phyloP scores from a whole-genome alignment of 2,888 invertebrate genomes.

The Chrysomela aeneicollis region DNA sequence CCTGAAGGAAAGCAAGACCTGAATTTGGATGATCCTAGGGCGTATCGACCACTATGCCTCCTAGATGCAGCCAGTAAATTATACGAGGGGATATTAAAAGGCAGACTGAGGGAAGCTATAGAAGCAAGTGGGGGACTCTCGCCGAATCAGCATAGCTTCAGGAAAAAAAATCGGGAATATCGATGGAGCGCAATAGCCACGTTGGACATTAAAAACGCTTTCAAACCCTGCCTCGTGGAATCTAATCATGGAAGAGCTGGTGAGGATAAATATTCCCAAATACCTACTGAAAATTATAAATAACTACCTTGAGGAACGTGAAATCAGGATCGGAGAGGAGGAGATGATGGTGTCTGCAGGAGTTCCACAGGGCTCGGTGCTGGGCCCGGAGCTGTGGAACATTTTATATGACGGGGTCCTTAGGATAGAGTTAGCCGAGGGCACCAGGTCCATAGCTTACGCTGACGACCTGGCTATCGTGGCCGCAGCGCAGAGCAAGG shows the following conservation, averaged over 20 bases:
- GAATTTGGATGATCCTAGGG: background rate
- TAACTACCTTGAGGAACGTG: background rate
- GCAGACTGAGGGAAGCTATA: background rate
- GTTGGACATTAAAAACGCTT: slow-evolving; percentile 5
- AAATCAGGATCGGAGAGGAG: no score
- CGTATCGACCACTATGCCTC: slow-evolving; percentile 36
- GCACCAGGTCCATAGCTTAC: slow-evolving; percentile 17
- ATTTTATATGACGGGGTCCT: slow-evolving; percentile 27
- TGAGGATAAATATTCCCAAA: background rate
- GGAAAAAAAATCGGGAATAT: no score
- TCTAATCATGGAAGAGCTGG: background rate
- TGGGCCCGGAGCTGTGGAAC: slow-evolving; percentile 37
- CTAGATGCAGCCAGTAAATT: slow-evolving; percentile 29
- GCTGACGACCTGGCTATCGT: slow-evolving; percentile 33
- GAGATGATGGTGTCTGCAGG: background rate
- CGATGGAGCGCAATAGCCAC: background rate
- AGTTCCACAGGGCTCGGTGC: slow-evolving; percentile 29
- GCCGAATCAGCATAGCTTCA: no score
- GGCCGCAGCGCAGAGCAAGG: slow-evolving; percentile 7
- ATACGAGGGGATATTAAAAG: slow-evolving; percentile 17
- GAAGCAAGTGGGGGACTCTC: background rate
- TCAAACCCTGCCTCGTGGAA: slow-evolving; percentile 9
- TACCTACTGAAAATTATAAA: background rate
- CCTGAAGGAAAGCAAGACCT: background rate
- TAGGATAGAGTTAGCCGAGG: slow-evolving; percentile 4